phyloP scores from a whole-genome alignment of 2,797 vertebrate species.

The Perodicticus potto region DNA sequence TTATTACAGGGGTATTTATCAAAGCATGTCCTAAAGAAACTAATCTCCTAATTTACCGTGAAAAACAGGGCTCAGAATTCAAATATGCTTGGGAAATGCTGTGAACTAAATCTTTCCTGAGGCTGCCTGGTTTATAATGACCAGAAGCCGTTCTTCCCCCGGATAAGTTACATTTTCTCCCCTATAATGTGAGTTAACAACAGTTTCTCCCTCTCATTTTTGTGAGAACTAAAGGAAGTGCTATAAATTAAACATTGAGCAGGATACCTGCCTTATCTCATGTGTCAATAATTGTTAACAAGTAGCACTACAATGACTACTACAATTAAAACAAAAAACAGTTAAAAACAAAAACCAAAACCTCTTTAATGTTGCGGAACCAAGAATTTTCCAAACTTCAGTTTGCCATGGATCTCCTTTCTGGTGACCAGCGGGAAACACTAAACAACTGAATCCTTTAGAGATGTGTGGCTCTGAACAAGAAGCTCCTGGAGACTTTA shows the following conservation, averaged over 20 bases:
- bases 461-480: neutral
- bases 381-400: neutral
- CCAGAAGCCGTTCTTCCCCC: neutral
- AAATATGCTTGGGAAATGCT: neutral
- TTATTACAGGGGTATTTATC: neutral
- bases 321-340: no score
- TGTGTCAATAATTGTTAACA: neutral
- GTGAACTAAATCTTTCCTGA: neutral
- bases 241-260: neutral
- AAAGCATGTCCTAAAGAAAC: neutral
- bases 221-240: neutral
- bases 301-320: neutral
- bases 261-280: neutral
- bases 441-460: neutral
- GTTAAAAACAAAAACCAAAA: neutral
- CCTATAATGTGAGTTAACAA: neutral
- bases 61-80: neutral
- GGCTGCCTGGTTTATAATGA: accelerated
- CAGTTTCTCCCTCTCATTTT: neutral
- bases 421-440: neutral
- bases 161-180: neutral
- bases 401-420: neutral
- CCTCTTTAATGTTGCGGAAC: neutral
- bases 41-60: neutral
- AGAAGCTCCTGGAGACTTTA: neutral